Percentiles rank a stretch among this genome's conserved stretches.
These are phyloP conservation scores for Embiotoca jacksoni DNA, from an alignment of 2,113 vertebrate genomes.

Conservation along the genomic window DNA sequence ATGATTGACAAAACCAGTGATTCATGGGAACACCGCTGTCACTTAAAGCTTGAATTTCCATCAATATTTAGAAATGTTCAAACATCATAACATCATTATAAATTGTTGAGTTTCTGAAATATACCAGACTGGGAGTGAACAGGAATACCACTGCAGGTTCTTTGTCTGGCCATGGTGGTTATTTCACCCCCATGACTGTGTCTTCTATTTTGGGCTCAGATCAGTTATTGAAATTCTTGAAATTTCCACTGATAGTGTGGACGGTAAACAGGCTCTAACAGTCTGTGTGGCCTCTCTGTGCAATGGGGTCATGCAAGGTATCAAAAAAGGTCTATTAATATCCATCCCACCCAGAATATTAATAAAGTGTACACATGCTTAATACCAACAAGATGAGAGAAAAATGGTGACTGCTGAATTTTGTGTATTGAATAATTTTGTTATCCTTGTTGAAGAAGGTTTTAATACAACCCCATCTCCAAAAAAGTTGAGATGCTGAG, in stretches of 20 bases:
- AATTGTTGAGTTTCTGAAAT: too few relatives aligned
- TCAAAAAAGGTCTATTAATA: conserved; percentile 69
- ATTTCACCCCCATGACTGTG: conserved; percentile 6
- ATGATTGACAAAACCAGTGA: too few relatives aligned
- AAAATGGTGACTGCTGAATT: conserved; percentile 4
- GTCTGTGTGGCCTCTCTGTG: conserved; percentile 19
- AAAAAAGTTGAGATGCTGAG: too few relatives aligned
- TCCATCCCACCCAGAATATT: conserved; percentile 38
- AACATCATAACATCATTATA: too few relatives aligned
- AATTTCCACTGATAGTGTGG: conserved; percentile 51
- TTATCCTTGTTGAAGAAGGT: not conserved
- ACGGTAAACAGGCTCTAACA: conserved; percentile 33
- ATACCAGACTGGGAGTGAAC: too few relatives aligned
- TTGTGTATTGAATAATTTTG: conserved; percentile 9
- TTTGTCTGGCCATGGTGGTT: too few relatives aligned
- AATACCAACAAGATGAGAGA: conserved; percentile 56
- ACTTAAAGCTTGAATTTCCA: too few relatives aligned
- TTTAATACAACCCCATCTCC: too few relatives aligned
- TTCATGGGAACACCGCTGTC: too few relatives aligned
- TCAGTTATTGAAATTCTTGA: conserved; percentile 37
- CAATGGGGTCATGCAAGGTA: conserved; percentile 29
- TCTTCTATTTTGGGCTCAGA: conserved; percentile 18
- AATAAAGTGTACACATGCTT: conserved; percentile 48
- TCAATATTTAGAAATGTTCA: too few relatives aligned
- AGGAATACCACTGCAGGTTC: too few relatives aligned